These are phyloP conservation scores for Hipparchia sbordonii DNA, from an alignment of 2,888 invertebrate genomes.

Conservation along the genomic window DNA sequence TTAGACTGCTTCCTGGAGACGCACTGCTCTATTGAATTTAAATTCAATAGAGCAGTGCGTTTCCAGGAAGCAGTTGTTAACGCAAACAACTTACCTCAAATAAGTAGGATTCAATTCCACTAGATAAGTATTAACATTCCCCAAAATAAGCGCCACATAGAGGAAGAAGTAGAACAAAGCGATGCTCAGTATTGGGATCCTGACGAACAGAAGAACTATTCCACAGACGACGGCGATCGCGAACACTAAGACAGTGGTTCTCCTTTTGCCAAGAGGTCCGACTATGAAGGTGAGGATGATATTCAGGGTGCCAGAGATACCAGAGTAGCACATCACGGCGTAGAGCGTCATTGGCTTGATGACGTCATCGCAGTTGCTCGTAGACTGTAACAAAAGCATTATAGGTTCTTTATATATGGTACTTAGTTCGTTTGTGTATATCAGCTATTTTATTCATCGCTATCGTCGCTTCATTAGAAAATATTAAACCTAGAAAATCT, in stretches of 20 bases:
- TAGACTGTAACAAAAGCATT: conserved; percentile 43
- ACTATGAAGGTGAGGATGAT: conserved; percentile 63
- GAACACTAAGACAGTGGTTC: conserved; percentile 58
- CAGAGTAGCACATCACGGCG: conserved; percentile 67
- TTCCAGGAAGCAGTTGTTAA: no score
- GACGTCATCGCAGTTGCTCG: conserved; percentile 56
- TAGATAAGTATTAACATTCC: conserved; percentile 67
- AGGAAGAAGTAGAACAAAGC: conserved; percentile 63
- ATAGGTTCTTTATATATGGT: no score
- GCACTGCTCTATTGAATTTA: no score
- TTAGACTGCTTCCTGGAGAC: no score
- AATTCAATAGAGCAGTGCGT: no score
- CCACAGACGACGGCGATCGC: conserved; percentile 52
- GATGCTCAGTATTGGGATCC: conserved; percentile 61
- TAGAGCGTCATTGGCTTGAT: conserved; percentile 62
- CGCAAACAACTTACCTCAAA: conserved; percentile 55
- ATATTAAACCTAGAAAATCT: no score
- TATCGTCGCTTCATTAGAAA: no score
- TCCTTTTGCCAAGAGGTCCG: conserved; percentile 58
- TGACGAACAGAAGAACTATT: conserved; percentile 55
- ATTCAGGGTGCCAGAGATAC: conserved; percentile 50
- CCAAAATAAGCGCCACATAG: conserved; percentile 63
- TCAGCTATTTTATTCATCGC: no score
- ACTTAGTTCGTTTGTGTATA: no score
- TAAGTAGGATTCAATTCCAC: conserved; percentile 72